Evolutionary conservation across 2,113 vertebrate species (phyloP).

Genomic region (Cynocephalus volans): DNA sequence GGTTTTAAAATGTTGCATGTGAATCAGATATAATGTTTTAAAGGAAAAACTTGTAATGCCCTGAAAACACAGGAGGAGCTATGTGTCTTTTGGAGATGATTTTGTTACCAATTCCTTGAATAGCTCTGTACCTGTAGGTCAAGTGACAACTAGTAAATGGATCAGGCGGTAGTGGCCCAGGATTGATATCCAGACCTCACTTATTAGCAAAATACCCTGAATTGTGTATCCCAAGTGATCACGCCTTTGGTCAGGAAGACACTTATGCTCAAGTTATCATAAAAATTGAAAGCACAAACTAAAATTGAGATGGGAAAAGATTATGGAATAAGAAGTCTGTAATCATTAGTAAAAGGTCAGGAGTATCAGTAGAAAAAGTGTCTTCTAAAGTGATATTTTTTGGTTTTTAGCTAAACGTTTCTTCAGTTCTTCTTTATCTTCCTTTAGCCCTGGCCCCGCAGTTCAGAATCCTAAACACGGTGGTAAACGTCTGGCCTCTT

Average conservation of each 20-base stretch:
- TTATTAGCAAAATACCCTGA: constrained; percentile 4
- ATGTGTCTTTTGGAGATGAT: neutral
- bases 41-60: neutral
- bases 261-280: neutral
- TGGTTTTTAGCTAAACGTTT: neutral
- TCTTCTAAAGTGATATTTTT: constrained; percentile 16
- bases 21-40: neutral
- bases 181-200: neutral
- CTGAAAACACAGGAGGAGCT: neutral
- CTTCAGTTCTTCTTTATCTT: neutral
- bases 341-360: neutral
- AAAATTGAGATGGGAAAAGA: neutral
- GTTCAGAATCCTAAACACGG: neutral
- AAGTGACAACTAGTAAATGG: neutral
- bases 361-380: neutral
- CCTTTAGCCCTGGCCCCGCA: neutral
- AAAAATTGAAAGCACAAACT: neutral
- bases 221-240: neutral
- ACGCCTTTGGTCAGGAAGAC: neutral
- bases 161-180: neutral
- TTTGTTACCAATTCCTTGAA: neutral
- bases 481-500: neutral
- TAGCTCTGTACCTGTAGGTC: neutral
- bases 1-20: neutral
- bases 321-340: neutral